Evolutionary conservation across 2,113 vertebrate species (phyloP).

Genomic region (Bambusicola thoracicus): DNA sequence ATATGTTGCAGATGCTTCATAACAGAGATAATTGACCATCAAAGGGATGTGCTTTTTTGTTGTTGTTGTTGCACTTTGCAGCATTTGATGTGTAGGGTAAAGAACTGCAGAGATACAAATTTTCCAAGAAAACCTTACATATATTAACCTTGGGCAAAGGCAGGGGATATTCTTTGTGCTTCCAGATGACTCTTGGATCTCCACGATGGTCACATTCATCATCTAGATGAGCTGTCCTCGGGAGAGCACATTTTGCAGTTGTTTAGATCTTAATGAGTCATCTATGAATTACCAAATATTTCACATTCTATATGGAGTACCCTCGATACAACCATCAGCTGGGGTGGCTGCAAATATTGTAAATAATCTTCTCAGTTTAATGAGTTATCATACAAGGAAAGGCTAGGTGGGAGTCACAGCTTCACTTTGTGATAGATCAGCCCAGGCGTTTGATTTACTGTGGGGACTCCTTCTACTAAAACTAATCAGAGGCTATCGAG

Average conservation of each 20-base stretch:
- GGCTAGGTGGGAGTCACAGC: conserved; percentile 47
- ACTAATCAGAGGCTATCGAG: conserved; percentile 13
- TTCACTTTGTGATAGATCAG: not conserved
- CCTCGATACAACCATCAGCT: conserved; percentile 16
- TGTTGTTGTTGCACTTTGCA: not conserved
- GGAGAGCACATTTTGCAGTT: not conserved
- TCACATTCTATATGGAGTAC: not conserved
- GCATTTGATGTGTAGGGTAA: not conserved
- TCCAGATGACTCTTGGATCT: not conserved
- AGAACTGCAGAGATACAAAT: not conserved
- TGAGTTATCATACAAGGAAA: not conserved
- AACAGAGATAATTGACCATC: not conserved
- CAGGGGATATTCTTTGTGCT: not conserved
- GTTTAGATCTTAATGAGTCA: conserved; percentile 8
- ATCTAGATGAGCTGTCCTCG: not conserved
- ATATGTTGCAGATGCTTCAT: not conserved
- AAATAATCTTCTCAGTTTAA: conserved; percentile 46
- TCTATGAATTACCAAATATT: conserved; percentile 1
- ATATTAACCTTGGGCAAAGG: not conserved
- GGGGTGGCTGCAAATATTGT: not conserved
- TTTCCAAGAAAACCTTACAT: not conserved
- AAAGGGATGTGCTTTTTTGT: not conserved
- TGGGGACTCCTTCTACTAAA: conserved; percentile 20
- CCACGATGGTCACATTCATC: not conserved
- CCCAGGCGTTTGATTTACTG: conserved; percentile 41